phyloP scores from a whole-genome alignment of 1,140 invertebrate species.

The Eueides isabella region DNA sequence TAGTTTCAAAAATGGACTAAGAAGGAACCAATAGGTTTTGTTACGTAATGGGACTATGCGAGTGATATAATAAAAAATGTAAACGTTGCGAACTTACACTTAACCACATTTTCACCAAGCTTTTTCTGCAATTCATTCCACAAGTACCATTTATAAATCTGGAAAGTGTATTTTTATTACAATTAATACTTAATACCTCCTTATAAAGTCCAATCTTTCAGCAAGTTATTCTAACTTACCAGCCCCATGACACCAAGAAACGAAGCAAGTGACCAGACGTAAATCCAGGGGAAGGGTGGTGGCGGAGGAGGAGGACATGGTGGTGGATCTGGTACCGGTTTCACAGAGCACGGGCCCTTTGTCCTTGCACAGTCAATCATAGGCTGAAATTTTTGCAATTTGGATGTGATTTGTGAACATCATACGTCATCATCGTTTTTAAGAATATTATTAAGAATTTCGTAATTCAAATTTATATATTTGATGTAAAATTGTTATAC shows the following conservation, averaged over 20 bases:
- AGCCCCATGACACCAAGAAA: slow-evolving; percentile 61
- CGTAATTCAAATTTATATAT: background rate
- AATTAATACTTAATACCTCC: background rate
- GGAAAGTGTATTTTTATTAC: slow-evolving; percentile 30
- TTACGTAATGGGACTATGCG: too few species aligned
- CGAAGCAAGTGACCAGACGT: slow-evolving; percentile 47
- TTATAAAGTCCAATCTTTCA: background rate
- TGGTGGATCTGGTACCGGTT: slow-evolving; percentile 48
- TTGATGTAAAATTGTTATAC: background rate
- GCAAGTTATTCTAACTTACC: slow-evolving; percentile 48
- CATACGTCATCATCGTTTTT: too few species aligned
- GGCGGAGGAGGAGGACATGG: slow-evolving; percentile 58
- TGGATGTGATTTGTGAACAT: background rate
- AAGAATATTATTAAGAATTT: background rate
- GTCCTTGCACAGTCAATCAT: slow-evolving; percentile 59
- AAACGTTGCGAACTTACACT: slow-evolving; percentile 59
- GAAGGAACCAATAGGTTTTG: too few species aligned
- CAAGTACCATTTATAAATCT: slow-evolving; percentile 63
- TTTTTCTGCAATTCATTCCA: slow-evolving; percentile 50
- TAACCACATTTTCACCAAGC: slow-evolving; percentile 46
- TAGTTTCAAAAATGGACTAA: too few species aligned
- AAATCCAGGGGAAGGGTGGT: slow-evolving; percentile 63
- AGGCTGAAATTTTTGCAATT: slow-evolving; percentile 45
- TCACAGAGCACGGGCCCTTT: slow-evolving; percentile 57
- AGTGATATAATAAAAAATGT: too few species aligned